phyloP scores from a whole-genome alignment of 2,113 vertebrate genomes.

The Nansenia antarctica region DNA sequence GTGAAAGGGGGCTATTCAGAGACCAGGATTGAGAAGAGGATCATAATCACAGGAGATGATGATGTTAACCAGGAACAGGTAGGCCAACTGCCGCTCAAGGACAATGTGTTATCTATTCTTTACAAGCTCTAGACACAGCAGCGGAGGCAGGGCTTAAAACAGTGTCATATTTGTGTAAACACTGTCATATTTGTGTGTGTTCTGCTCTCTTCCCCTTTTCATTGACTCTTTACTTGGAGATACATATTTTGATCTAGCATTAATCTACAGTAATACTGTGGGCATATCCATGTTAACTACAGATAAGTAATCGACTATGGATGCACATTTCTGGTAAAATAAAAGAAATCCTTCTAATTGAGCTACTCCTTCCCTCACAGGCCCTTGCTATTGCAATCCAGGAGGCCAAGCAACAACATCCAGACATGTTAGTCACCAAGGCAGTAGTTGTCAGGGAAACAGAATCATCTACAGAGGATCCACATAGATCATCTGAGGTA shows the following conservation, averaged over 20 bases:
- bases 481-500: constrained; percentile 87
- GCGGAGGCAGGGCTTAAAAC: not conserved
- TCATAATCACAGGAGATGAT: constrained; percentile 98
- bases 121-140: not conserved
- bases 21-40: constrained; percentile 98
- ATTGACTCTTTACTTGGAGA: no score
- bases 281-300: no score
- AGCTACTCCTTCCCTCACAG: constrained; percentile 64
- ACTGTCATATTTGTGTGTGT: no score
- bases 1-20: constrained; percentile 99
- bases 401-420: constrained; percentile 97
- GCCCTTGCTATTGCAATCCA: constrained; percentile 98
- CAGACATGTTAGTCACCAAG: constrained; percentile 99
- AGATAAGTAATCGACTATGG: no score
- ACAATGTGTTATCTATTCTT: not conserved
- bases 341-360: no score
- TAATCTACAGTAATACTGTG: no score
- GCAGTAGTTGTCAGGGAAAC: constrained; percentile 99
- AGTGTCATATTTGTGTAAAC: no score
- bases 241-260: no score
- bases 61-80: constrained; percentile 99
- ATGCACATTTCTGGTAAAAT: no score
- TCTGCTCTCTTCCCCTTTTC: no score
- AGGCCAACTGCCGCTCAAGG: constrained; percentile 23
- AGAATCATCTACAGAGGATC: constrained; percentile 90